Conservation (phyloP, 1,140 invertebrate species). For the Apocrypta bakeri region DNA sequence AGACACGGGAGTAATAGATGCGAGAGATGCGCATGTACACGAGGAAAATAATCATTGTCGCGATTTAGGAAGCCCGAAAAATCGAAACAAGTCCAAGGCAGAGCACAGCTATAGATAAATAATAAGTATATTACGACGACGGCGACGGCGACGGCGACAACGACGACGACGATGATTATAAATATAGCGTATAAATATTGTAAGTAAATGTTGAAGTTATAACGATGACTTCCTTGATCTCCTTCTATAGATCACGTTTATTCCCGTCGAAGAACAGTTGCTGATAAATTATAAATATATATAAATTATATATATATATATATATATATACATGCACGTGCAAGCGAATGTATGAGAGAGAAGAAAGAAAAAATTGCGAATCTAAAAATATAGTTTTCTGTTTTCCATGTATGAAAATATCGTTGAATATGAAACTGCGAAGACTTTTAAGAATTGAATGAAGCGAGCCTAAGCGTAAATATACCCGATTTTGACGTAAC, state of each 20-base stretch:
- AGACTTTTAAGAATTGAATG: constrained; percentile 31
- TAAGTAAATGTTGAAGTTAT: constrained; percentile 46
- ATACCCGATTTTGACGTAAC: constrained; percentile 32
- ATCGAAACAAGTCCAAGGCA: constrained; percentile 10
- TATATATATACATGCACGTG: background rate
- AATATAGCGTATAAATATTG: constrained; percentile 42
- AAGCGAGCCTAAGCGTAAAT: constrained; percentile 35
- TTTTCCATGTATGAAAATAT: constrained; percentile 14
- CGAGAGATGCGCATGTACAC: background rate
- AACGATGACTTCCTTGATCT: constrained; percentile 34
- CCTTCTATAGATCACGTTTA: background rate
- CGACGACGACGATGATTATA: constrained; percentile 5
- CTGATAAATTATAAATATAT: background rate
- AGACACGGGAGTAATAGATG: background rate
- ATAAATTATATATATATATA: background rate
- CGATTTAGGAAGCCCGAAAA: background rate
- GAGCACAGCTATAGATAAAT: constrained; percentile 9
- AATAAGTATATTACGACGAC: constrained; percentile 21
- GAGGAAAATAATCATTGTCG: background rate
- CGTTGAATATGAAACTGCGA: constrained; percentile 26
- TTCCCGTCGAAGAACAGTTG: background rate
- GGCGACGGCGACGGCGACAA: too few relatives aligned
- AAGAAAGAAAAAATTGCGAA: background rate
- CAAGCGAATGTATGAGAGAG: background rate
- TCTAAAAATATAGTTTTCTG: constrained; percentile 36